Conservation (phyloP, 2,113 vertebrate species). For the Nothocercus julius region DNA sequence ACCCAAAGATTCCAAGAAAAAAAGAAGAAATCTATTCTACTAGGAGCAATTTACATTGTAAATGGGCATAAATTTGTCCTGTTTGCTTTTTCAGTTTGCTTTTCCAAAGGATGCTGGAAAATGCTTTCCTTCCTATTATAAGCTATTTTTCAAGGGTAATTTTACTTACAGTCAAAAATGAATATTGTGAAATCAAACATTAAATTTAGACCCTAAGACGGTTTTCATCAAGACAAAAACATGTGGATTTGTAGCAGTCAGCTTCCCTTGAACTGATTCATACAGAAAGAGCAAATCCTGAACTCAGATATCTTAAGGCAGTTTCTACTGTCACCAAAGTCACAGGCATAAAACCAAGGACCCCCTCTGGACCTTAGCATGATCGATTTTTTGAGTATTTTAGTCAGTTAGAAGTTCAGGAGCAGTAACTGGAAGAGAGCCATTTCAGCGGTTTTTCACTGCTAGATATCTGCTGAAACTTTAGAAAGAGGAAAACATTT, state of each 20-base stretch:
- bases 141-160: slow-evolving; percentile 43
- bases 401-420: not conserved
- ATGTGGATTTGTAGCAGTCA: slow-evolving; percentile 40
- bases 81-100: not conserved
- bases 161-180: slow-evolving; percentile 56
- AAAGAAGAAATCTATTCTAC: not conserved
- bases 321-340: not conserved
- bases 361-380: not conserved
- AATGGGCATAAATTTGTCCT: slow-evolving; percentile 1
- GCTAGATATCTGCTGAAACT: slow-evolving; percentile 40
- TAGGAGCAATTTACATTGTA: not conserved
- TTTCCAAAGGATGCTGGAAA: not conserved
- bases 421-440: slow-evolving; percentile 9
- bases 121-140: slow-evolving; percentile 9
- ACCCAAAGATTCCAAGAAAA: not conserved
- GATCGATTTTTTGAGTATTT: not conserved
- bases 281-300: slow-evolving; percentile 12
- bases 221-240: slow-evolving; percentile 64
- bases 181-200: slow-evolving; percentile 59
- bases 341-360: not conserved
- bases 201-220: slow-evolving; percentile 64
- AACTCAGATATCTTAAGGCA: not conserved
- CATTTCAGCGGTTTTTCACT: slow-evolving; percentile 12
- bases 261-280: slow-evolving; percentile 44
- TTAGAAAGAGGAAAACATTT: slow-evolving; percentile 62